Percentiles rank a stretch among this genome's conserved stretches.
Conservation (phyloP, 2,888 invertebrate species). For the Aleiodes leptofemur region DNA sequence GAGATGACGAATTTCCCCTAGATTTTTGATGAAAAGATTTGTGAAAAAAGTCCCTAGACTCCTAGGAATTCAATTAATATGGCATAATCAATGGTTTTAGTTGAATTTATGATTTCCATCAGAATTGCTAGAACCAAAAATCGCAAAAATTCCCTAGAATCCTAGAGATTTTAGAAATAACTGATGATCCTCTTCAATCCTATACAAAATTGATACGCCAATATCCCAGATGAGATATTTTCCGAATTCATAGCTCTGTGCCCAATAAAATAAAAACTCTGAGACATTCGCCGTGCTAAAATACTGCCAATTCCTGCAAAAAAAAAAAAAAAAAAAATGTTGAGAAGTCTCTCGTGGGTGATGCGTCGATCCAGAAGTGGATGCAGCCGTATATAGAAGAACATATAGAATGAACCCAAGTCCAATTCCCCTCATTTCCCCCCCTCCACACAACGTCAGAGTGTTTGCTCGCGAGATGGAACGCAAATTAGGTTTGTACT, state of each 20-base stretch:
- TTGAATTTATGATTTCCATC: too few species aligned
- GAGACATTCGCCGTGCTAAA: neutral
- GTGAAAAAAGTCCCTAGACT: too few species aligned
- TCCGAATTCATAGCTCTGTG: constrained; percentile 14
- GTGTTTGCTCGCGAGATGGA: constrained; percentile 73
- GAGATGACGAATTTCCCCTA: too few species aligned
- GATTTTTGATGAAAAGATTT: too few species aligned
- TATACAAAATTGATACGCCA: neutral
- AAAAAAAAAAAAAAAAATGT: constrained; percentile 21
- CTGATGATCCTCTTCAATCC: constrained; percentile 15
- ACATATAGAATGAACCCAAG: constrained; percentile 2
- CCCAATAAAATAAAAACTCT: constrained; percentile 3
- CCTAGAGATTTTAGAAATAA: neutral
- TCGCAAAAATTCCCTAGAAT: too few species aligned
- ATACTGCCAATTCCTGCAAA: constrained; percentile 3
- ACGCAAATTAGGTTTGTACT: constrained; percentile 73
- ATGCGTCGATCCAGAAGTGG: constrained; percentile 27
- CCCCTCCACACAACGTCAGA: constrained; percentile 50
- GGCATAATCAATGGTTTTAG: too few species aligned
- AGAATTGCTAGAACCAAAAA: too few species aligned
- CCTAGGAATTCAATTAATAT: too few species aligned
- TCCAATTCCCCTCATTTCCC: neutral
- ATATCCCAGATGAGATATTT: constrained; percentile 10
- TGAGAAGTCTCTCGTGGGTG: constrained; percentile 31
- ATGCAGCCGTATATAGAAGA: constrained; percentile 2